phyloP scores from a whole-genome alignment of 1,140 invertebrate genomes.

The Saccostrea cuccullata region DNA sequence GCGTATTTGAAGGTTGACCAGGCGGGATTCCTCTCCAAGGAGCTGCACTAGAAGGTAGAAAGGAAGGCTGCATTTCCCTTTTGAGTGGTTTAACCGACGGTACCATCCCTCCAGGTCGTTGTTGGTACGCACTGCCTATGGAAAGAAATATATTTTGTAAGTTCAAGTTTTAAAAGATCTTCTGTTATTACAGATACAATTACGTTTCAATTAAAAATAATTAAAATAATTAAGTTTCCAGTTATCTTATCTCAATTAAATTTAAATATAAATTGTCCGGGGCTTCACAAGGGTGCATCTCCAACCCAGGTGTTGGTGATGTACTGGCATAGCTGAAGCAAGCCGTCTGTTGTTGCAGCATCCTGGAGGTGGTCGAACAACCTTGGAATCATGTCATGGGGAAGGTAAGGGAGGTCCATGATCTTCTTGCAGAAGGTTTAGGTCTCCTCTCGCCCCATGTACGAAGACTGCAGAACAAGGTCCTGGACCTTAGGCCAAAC shows the following conservation, averaged over 20 bases:
- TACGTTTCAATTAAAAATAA: too few species aligned
- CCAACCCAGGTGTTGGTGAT: background rate
- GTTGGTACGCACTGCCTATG: slow-evolving; percentile 28
- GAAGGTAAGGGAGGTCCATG: background rate
- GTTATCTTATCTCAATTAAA: too few species aligned
- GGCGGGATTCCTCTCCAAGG: background rate
- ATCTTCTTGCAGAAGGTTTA: slow-evolving; percentile 7
- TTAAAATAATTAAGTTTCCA: too few species aligned
- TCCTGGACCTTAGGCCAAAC: slow-evolving; percentile 20
- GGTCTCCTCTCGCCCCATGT: background rate
- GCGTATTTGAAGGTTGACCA: background rate
- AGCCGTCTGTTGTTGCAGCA: background rate
- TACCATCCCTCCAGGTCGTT: slow-evolving; percentile 9
- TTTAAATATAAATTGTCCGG: too few species aligned
- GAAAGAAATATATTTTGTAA: too few species aligned
- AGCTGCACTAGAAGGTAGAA: background rate
- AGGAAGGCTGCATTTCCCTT: background rate
- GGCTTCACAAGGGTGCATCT: background rate
- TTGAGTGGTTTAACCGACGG: slow-evolving; percentile 29
- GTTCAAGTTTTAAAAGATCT: too few species aligned
- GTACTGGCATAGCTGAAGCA: background rate
- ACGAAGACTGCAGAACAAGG: background rate
- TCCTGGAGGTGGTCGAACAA: background rate
- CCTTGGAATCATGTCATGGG: background rate
- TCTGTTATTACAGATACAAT: too few species aligned